These are phyloP conservation scores for Asbolus verrucosus DNA, from an alignment of 1,140 invertebrate species.

Conservation along the genomic window DNA sequence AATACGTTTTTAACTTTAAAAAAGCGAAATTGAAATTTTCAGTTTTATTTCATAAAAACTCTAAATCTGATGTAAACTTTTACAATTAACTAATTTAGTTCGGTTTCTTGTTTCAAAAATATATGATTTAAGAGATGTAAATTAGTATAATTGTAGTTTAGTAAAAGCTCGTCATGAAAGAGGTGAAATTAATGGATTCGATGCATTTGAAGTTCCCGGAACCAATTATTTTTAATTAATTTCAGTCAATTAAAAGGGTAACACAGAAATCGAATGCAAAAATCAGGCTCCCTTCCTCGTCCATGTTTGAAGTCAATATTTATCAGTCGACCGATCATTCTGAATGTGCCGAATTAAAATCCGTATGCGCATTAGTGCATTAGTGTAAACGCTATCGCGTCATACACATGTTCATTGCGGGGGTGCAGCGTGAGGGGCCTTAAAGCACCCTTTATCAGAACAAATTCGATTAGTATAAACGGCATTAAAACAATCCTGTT, in stretches of 20 bases:
- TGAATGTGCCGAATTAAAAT: constrained; percentile 61
- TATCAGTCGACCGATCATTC: constrained; percentile 61
- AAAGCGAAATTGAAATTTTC: no score
- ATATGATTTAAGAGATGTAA: no score
- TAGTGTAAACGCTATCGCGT: constrained; percentile 58
- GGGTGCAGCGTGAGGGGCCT: constrained; percentile 8
- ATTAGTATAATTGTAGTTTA: no score
- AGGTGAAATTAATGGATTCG: no score
- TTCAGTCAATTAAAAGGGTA: constrained; percentile 36
- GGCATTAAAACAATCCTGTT: constrained; percentile 64
- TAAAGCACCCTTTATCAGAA: constrained; percentile 56
- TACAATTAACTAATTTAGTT: no score
- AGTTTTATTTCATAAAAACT: no score
- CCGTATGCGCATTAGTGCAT: constrained; percentile 57
- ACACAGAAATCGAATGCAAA: constrained; percentile 56
- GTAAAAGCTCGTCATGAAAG: neutral
- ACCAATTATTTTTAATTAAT: constrained; percentile 39
- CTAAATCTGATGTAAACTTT: no score
- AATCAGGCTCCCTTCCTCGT: constrained; percentile 49
- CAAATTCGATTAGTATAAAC: constrained; percentile 64
- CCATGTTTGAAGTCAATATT: constrained; percentile 58
- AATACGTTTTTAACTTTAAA: no score
- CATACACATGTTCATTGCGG: constrained; percentile 56
- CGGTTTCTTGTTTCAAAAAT: no score
- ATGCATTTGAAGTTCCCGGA: no score